These are phyloP conservation scores for Anas acuta DNA, from an alignment of 2,797 vertebrate species.

Conservation along the genomic window DNA sequence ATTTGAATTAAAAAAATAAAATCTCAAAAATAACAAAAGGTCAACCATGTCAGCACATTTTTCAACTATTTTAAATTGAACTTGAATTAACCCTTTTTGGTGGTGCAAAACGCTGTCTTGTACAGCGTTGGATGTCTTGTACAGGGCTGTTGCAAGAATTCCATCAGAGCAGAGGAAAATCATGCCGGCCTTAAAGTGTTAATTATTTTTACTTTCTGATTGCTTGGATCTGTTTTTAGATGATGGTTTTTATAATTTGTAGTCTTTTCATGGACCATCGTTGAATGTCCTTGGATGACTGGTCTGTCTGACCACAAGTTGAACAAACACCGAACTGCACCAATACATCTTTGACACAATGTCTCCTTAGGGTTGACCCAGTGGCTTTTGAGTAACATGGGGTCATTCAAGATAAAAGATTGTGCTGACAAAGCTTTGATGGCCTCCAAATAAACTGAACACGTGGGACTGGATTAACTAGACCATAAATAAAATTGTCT, in stretches of 20 bases:
- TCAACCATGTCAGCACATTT: not conserved
- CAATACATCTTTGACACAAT: not conserved
- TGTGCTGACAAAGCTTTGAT: not conserved
- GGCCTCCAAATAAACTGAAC: not conserved
- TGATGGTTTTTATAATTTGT: not conserved
- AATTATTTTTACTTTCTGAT: not conserved
- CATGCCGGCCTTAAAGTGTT: not conserved
- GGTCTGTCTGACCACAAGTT: not conserved
- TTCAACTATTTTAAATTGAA: not conserved
- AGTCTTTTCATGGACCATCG: rapidly evolving
- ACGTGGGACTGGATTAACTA: not conserved
- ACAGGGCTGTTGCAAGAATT: not conserved
- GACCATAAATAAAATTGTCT: not conserved
- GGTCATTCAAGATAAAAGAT: not conserved
- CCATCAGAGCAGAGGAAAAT: not conserved
- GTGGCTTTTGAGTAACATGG: not conserved
- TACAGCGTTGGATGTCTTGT: not conserved
- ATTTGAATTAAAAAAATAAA: not conserved
- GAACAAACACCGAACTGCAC: not conserved
- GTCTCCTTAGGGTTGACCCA: not conserved
- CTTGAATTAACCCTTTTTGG: not conserved
- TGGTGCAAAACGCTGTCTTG: not conserved
- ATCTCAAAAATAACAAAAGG: not conserved
- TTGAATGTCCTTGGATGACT: not conserved
- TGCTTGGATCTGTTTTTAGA: not conserved